Evolutionary conservation across 2,797 vertebrate genomes (phyloP), one percentile per base, ranked within the genome.

Genomic region (Bufotes viridis): DNA sequence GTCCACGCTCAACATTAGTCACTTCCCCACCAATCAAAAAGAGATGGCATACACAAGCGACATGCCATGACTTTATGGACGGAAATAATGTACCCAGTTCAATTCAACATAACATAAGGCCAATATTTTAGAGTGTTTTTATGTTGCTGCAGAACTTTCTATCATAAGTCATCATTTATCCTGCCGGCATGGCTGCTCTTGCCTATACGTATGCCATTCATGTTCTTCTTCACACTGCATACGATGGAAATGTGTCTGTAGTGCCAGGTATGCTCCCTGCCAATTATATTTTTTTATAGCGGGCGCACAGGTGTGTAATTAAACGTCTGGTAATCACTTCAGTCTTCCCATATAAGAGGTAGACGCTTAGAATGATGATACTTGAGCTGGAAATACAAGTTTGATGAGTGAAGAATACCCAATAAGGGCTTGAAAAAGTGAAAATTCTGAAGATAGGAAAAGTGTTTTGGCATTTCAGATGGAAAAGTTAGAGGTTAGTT

Each of bases 261-360:
- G n/a, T 70, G 53, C 42, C 85, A 89, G 80, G 85, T 87, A 87
- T 55, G 69, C 26, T 20, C 60, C 60, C 24, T 60, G 29, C 29
- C 65, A 55, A 70, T 87, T 34, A 55, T 84, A 26, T 79, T 78
- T 69, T 78, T 74, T 42, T 42, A 42, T 65, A 63, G 20, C 53
- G 72, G 53, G 15, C 69, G 74, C 63, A 78, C 88, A 89, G 88
- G 85, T 89, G 88, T 87, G 85, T 51, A 89, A 89, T 89, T 89
- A 89, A 80, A 87, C 69, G 72, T 78, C 85, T 89, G 80, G 72
- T 89, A 89, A 89, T 89, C 88, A 89, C 88, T 89, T 83, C 80
- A 89, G 81, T 53, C 88, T 89, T 87, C 78, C 34, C 51, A 24
- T 81, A 65, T 83, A 74, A 70, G 80, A 87, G 81, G 58, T 57